Percentiles rank a stretch among this genome's conserved stretches.
phyloP scores from a whole-genome alignment of 2,888 invertebrate genomes.

The Sepiola atlantica region DNA sequence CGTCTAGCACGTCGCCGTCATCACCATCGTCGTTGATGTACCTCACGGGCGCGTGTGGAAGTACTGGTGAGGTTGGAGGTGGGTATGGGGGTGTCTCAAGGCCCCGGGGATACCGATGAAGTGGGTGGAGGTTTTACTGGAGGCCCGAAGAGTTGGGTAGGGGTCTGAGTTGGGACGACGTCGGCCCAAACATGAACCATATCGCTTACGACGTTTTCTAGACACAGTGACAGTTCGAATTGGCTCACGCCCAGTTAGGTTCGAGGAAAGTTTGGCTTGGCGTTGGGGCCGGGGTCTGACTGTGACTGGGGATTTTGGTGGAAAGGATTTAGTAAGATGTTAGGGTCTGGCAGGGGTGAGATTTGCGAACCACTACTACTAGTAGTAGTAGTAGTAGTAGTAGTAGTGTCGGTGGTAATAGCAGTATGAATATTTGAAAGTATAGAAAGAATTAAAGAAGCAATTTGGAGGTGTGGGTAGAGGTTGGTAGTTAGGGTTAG shows the following conservation, averaged over 20 bases:
- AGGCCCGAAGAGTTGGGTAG: neutral
- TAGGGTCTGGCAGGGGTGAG: neutral
- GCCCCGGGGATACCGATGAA: neutral
- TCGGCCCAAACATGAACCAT: constrained; percentile 2
- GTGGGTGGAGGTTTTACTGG: neutral
- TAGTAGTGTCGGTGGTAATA: neutral
- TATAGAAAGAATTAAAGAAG: neutral
- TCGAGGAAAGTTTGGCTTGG: neutral
- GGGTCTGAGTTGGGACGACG: neutral
- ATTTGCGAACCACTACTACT: neutral
- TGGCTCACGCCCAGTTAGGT: neutral
- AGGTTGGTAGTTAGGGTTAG: neutral
- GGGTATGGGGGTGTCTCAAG: neutral
- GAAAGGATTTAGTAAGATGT: neutral
- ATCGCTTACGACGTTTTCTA: constrained; percentile 2
- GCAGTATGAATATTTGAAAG: neutral
- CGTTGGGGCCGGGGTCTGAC: neutral
- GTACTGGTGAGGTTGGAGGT: neutral
- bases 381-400: neutral
- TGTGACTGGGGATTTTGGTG: neutral
- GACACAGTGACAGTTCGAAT: constrained; percentile 2
- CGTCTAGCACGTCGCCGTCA: neutral
- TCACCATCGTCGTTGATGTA: neutral
- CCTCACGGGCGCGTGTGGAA: neutral
- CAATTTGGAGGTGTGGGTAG: neutral